Base-by-base conservation (phyloP, 2,113 vertebrate species). In the Rhizomys pruinosus region DNA sequence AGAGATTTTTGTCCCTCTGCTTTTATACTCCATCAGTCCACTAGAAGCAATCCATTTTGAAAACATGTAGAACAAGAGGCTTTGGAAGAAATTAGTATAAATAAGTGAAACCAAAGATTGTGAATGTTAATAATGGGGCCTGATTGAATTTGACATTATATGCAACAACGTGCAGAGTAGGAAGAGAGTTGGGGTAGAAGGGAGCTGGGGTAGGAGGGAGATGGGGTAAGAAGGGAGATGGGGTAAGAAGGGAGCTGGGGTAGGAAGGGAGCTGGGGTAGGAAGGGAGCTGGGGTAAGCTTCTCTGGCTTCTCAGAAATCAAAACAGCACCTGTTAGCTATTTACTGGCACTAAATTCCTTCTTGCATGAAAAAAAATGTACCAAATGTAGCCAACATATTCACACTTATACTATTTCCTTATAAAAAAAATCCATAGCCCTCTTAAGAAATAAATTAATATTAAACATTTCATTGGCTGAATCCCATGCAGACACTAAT, bases 371-470 rank as follows among this genome's bases (percentile, higher is more conserved):
- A 95, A 95, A 95, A 68, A 90, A 74, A 77, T 77, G 86, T 95
- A 96, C 93, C 86, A 92, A 87, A 74, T 89, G 59, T 74, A 93
- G 85, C 89, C 78, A 95, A 84, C 59, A 11, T 86, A 95, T 97
- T 97, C 92, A 97, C 91, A 96, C 93, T 97, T 96, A 34, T 82
- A 95, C 52, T 94, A 87, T 96, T 97, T 94, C 94, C 96, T 96
- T 96, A 94, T 96, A 84, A 94, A 96, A 52, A n/a, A 93, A 97
- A 97, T 96, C 96, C 84, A 97, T 96, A 96, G 89, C 91, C 44
- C 93, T 96, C 94, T 97, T 96, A 97, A 97, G 94, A 97, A 96
- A 95, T 96, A 95, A 96, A 97, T 97, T 97, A 97, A 97, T 97
- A 97, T 97, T 97, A 97, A 97, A 93, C 87, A 97, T 97, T 96